A percentile compares a stretch with the other conserved stretches of the same genome.
Evolutionary conservation across 2,797 vertebrate genomes (phyloP).

Genomic region (Gymnoscopelus microlampas): DNA sequence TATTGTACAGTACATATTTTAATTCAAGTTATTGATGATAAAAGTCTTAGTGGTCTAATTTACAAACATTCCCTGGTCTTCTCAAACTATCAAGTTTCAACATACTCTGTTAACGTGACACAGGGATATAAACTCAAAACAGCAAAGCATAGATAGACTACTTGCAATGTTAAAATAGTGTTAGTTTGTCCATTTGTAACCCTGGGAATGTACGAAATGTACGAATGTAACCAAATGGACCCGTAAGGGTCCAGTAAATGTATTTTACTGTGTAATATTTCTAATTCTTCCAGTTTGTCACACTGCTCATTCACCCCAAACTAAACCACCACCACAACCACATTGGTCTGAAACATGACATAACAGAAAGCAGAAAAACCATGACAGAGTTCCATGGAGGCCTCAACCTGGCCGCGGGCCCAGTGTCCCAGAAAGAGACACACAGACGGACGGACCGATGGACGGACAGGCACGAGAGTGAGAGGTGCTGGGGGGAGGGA

Average conservation of each 20-base stretch:
- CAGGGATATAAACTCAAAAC: neutral
- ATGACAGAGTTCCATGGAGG: constrained; percentile 65
- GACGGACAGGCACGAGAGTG: constrained; percentile 7
- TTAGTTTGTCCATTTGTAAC: no score
- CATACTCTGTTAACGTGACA: constrained; percentile 1
- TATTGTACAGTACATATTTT: neutral
- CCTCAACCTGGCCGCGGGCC: constrained; percentile 62
- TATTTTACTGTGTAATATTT: constrained; percentile 31
- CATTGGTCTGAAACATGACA: constrained; percentile 57
- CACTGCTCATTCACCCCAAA: constrained; percentile 61
- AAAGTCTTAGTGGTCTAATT: neutral
- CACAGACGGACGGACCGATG: constrained; percentile 25
- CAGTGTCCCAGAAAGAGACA: constrained; percentile 50
- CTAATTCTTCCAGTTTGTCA: constrained; percentile 24
- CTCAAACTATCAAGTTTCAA: neutral
- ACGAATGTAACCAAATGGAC: no score
- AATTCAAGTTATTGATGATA: neutral
- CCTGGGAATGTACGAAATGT: no score
- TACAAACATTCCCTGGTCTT: neutral
- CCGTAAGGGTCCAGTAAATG: no score
- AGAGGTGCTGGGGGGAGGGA: neutral
- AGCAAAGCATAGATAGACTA: constrained; percentile 8
- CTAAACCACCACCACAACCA: no score
- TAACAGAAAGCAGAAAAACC: constrained; percentile 66
- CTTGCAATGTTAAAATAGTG: constrained; percentile 14